Evolutionary conservation across 2,888 invertebrate species (phyloP), one percentile per base, ranked within the genome.

Genomic region (Gerosis bhagava): DNA sequence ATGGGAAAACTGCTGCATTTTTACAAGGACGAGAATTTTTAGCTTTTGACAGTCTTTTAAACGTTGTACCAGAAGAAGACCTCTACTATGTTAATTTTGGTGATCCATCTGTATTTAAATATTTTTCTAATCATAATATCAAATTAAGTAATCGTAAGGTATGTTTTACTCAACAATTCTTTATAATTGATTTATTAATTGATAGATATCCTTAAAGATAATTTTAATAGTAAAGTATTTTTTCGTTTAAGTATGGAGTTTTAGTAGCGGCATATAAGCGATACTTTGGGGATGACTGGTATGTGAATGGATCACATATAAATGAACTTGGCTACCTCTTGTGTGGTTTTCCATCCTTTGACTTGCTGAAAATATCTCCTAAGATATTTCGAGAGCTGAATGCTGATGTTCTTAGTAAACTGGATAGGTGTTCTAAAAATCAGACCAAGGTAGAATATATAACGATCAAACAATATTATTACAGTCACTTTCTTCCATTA

Each of bases 71-170:
- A 1, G 87, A 88, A 62, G 87, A 88, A 67, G 88, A 88, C 60
- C 68, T 88, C 19, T 88, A 83, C 50, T 77, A 82, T 49, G 70
- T 69, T 1, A 86, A 88, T 61, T 86, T 88, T 60, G 87, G 83
- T 13, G 83, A 84, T 51, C 62, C 73, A 25, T 75, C 78, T 3
- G 87, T 88, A 1, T 60, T 78, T 7, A 73, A 66, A 40, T 81
- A 67, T 62, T 88, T 88, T 59, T 62, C 87, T 0, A 70, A 61
- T 43, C 45, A 65, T 39, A 50, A 65, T 43, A 41, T 77, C 6
- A 63, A 68, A 3, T 59, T 86, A 31, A 59, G 65, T n/a, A 72
- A 69, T 42, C 74, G 88, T 1, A 87, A 84, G 78, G 87, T 84
- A 53, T 10, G 29, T 25, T 12, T 1, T 28, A 19, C 7, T 8